Base-by-base conservation (phyloP, 1,140 invertebrate genomes). In the Drosophila tani region DNA sequence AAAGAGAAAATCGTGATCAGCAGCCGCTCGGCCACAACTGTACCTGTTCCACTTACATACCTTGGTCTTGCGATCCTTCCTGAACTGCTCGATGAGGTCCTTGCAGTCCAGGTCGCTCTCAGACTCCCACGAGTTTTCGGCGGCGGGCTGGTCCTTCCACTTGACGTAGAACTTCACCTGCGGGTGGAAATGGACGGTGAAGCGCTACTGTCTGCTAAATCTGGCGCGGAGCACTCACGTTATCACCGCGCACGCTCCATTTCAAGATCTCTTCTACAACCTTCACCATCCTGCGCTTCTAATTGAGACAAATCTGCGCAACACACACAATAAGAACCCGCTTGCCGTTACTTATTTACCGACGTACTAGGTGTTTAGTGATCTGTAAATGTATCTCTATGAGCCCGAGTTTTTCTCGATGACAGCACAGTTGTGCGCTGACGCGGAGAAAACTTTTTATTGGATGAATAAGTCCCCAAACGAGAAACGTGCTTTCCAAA, bases 31-130 rank as follows among this genome's bases (percentile, higher is more conserved):
- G 51, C 19, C 24, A 27, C 40, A 77, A 73, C 57, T 64, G 50
- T 63, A 58, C 60, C 11, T 38, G 12, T 3, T 12, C 12, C 9
- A 68, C 69, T 35, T 66, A 87, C 83, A 76, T 86, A 87, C 83
- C 79, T 86, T 82, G 38, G 95, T 95, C 70, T 95, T 95, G 1
- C 83, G 94, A 29, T 95, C 94, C 7, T 97, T 95, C 93, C 98
- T 97, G 93, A 96, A 99, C 41, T 96, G 96, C 77, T 95, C 95
- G 63, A 99, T 99, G 19, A 99, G 93, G 76, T 98, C 97, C 17
- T 97, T 97, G 93, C 98, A 99, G 91, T 98, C 97, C 1, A 99
- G 93, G 93, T 98, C 97, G 70, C 96, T 96, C 69, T 96, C 96
- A 15, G 97, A 97, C 81, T 97, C 97, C 97, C 97, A 98, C 1